These are phyloP conservation scores for Drosophila rubida DNA, from an alignment of 2,888 invertebrate genomes.

Conservation along the genomic window DNA sequence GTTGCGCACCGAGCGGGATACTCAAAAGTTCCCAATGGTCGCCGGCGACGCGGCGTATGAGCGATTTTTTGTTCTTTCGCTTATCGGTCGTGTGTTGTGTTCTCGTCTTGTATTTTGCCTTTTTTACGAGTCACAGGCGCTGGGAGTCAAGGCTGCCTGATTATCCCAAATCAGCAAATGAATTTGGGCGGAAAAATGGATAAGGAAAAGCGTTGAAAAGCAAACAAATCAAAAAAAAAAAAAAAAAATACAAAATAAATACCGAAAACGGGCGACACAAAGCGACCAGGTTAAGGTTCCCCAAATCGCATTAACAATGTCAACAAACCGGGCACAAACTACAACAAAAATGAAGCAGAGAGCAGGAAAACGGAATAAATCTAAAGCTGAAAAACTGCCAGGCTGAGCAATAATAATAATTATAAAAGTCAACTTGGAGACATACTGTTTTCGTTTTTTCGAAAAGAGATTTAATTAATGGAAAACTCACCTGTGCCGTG, in stretches of 20 bases:
- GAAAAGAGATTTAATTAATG: conserved; percentile 47
- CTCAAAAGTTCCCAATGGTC: conserved; percentile 23
- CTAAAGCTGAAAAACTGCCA: neutral
- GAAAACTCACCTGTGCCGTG: conserved; percentile 53
- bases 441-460: conserved; percentile 24
- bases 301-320: conserved; percentile 30
- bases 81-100: conserved; percentile 21
- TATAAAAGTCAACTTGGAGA: conserved; percentile 24
- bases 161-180: conserved; percentile 59
- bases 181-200: conserved; percentile 50
- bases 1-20: conserved; percentile 22
- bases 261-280: neutral
- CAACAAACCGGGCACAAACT: conserved; percentile 12
- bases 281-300: neutral
- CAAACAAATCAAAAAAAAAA: conserved; percentile 52
- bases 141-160: conserved; percentile 29
- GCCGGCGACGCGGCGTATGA: conserved; percentile 61
- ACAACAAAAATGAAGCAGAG: conserved; percentile 1
- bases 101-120: neutral
- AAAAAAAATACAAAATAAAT: too few relatives aligned
- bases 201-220: conserved; percentile 39
- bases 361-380: neutral
- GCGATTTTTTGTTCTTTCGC: conserved; percentile 48
- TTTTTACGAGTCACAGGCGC: conserved; percentile 42
- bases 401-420: neutral